Base-by-base conservation (phyloP, 2,797 vertebrate genomes). In the Enteromius unitaeniatus region DNA sequence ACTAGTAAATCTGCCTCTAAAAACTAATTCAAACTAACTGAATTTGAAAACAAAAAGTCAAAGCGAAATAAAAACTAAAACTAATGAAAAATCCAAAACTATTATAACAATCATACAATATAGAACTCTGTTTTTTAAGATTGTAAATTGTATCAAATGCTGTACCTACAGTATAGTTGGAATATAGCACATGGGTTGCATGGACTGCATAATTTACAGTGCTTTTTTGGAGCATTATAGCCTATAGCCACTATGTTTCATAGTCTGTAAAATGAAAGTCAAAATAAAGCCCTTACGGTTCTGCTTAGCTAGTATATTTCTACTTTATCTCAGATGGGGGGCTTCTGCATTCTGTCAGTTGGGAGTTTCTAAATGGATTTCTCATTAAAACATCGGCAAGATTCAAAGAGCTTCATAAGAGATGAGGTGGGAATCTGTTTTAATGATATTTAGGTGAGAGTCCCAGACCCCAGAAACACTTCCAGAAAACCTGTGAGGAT, bases 381-480 rank as follows among this genome's bases (percentile, higher is more conserved):
- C 90, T 93, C 93, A 92, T 93, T 93, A 93, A 94, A 94, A 91
- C 88, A 87, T 79, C 83, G 86, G 83, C 78, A 88, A 86, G 88
- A 73, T 82, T 65, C 68, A 37, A 34, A 72, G 86, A 88, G 89
- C 55, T 86, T 69, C 78, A 90, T 91, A 88, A 88, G 75, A 90
- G 88, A 89, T 88, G 87, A 90, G 89, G 87, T 89, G 84, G 67
- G 84, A 88, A 81, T 90, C 89, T 91, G 86, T 92, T 93, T 92
- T 93, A 93, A 93, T 93, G 91, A 92, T 90, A 69, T 74, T 82
- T 68, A 67, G 86, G 90, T 88, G 87, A 89, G 88, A 88, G 87
- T 88, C 88, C 88, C 86, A 87, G 60, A 86, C 90, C 10, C 73
- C 84, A 92, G 90, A 92, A 92, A 90, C 79, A 88, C 88, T 91